phyloP scores from a whole-genome alignment of 2,888 invertebrate genomes.

The Agrotis segetum region DNA sequence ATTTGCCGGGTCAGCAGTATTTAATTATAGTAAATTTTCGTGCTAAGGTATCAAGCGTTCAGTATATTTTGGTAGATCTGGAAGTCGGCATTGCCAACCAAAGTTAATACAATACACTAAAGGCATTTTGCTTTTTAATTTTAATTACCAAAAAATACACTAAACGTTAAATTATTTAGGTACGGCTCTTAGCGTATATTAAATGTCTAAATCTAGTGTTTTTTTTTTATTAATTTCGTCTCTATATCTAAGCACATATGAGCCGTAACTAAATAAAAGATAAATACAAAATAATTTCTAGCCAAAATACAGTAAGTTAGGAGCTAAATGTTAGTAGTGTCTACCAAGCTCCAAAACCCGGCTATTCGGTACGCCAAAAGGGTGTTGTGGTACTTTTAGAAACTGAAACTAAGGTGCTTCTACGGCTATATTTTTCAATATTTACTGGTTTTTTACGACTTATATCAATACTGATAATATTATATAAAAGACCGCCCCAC shows the following conservation, averaged over 20 bases:
- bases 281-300: slow-evolving; percentile 11
- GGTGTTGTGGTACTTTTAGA: slow-evolving; percentile 37
- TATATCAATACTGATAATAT: too few species aligned
- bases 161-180: slow-evolving; percentile 18
- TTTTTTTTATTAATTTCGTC: not conserved
- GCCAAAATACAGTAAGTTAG: slow-evolving; percentile 17
- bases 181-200: not conserved
- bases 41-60: not conserved
- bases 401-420: too few species aligned
- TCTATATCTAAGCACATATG: not conserved
- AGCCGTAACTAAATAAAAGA: slow-evolving; percentile 11
- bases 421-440: too few species aligned
- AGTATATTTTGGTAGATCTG: slow-evolving; percentile 7
- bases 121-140: too few species aligned
- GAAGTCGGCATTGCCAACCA: not conserved
- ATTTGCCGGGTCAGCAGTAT: not conserved
- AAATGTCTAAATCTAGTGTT: too few species aligned
- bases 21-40: not conserved
- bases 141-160: slow-evolving; percentile 1
- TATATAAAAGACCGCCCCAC: too few species aligned
- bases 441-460: too few species aligned
- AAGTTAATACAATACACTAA: not conserved
- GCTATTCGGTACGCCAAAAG: slow-evolving; percentile 27
- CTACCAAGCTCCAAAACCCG: slow-evolving; percentile 52
- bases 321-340: slow-evolving; percentile 52